Conservation (phyloP, 2,888 invertebrate genomes). For the Seira sanloemensis region DNA sequence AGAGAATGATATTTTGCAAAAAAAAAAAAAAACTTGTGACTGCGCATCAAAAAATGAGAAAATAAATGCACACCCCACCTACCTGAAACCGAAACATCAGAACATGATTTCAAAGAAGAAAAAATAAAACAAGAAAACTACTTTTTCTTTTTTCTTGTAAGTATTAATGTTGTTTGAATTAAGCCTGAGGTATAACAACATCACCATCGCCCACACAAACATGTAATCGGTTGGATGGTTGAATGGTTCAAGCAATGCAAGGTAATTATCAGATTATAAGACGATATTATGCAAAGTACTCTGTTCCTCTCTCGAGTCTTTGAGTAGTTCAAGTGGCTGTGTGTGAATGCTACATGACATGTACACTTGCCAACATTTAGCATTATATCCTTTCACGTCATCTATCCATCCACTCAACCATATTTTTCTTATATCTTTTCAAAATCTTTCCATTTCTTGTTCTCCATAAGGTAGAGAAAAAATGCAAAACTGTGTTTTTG, state of each 20-base stretch:
- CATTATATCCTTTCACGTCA: not conserved
- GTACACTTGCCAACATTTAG: no score
- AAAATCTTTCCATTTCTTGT: not conserved
- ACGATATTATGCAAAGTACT: not conserved
- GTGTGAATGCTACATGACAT: no score
- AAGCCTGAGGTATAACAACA: not conserved
- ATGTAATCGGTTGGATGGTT: constrained; percentile 34
- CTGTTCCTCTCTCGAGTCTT: no score
- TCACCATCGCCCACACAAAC: not conserved
- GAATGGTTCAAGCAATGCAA: constrained; percentile 18
- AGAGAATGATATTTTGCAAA: no score
- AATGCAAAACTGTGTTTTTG: not conserved
- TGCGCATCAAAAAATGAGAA: not conserved
- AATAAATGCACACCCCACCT: constrained; percentile 9
- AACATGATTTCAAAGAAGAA: constrained; percentile 8
- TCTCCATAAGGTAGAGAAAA: not conserved
- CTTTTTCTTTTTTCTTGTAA: not conserved
- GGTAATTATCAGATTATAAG: constrained; percentile 31
- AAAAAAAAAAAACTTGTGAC: no score
- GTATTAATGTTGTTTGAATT: not conserved
- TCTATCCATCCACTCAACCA: not conserved
- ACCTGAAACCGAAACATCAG: not conserved
- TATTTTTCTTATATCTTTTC: not conserved
- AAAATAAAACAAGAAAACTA: constrained; percentile 23
- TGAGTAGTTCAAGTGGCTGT: no score